Base-by-base conservation (phyloP, 2,113 vertebrate genomes). In the Xiphophorus hellerii region DNA sequence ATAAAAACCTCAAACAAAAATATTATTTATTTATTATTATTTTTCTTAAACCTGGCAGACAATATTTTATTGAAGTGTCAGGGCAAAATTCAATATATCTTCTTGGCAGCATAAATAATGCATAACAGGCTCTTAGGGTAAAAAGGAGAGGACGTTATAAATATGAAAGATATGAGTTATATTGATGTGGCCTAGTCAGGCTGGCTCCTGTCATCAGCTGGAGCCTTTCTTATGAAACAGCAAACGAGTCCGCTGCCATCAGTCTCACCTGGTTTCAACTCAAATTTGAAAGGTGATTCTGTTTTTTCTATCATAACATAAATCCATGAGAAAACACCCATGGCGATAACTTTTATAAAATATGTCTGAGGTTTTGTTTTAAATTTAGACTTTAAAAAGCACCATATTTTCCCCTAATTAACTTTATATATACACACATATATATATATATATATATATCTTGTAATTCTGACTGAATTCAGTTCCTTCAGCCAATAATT, bases 21-120 rank as follows among this genome's bases (percentile, higher is more conserved):
- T 10, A n/a, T 37, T 61, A 17, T 65, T 22, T 60, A 66, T 77
- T 62, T 37, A 14, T 62, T 5, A 58, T 29, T 37, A 66, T 5
- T 35, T 20, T 17, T 44, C 13, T 54, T 62, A 17, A 78, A 77
- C 67, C 63, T 37, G 62, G 75, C 58, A 78, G 71, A 85, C 81
- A 63, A 54, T 30, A 78, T 76, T 77, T 83, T 71, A 81, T 77
- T 77, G 69, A 85, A 83, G 82, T 80, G 84, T 88, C 71, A 60
- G 78, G 48, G 77, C 37, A 83, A 80, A 89, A 83, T 88, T 88
- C 86, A 81, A 89, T 93, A 87, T 37, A 76, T 81, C 30, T 77
- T 84, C 82, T 76, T 80, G 67, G 83, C 66, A 30, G 71, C 88
- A 92, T 94, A 83, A 92, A 93, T 94, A 94, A 93, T 94, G 87